Conservation (phyloP, 2,888 invertebrate species). For the Parapristionchus giblindavisi region DNA sequence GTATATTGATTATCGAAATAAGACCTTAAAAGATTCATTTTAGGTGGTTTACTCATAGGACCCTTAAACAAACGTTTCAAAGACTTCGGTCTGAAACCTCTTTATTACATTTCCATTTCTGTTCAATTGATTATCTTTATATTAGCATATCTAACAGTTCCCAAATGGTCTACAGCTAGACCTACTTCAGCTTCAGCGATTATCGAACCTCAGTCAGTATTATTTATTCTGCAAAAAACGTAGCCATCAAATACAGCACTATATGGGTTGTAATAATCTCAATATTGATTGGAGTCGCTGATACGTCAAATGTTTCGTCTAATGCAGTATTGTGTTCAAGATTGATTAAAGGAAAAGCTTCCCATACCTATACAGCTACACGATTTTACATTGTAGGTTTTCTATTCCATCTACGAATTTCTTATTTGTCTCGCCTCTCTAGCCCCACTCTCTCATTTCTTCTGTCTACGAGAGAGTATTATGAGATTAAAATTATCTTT, state of each 20-base stretch:
- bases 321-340: background rate
- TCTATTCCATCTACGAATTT: too few relatives aligned
- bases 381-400: slow-evolving; percentile 25
- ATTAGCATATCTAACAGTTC: background rate
- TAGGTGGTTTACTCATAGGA: background rate
- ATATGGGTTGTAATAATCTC: background rate
- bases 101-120: background rate
- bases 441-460: too few relatives aligned
- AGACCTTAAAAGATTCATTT: background rate
- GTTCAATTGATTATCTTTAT: background rate
- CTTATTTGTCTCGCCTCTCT: too few relatives aligned
- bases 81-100: slow-evolving; percentile 24
- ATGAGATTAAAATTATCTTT: background rate
- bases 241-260: background rate
- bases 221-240: background rate
- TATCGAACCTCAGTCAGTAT: background rate
- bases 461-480: too few relatives aligned
- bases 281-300: background rate
- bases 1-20: background rate
- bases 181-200: background rate
- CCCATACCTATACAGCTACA: slow-evolving; percentile 28
- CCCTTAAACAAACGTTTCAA: background rate
- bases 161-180: background rate
- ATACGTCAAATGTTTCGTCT: background rate
- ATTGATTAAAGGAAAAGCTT: slow-evolving; percentile 14